Conservation (phyloP, 2,113 vertebrate genomes). For the Syrmaticus mikado region DNA sequence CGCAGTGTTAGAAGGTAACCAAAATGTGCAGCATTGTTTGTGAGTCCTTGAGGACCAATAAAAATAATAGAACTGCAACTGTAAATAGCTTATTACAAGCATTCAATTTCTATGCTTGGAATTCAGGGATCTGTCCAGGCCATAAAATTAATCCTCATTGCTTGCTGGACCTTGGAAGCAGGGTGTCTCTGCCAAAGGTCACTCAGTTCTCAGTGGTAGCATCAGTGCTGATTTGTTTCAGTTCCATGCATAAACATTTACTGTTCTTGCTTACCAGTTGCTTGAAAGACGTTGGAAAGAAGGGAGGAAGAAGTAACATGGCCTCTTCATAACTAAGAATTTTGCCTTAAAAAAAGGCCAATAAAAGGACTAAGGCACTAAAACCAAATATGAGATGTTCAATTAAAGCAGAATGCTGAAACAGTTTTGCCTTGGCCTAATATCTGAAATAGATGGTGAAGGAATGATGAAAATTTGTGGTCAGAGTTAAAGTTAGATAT, state of each 20-base stretch:
- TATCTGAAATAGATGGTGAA: not conserved
- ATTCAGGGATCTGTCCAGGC: constrained; percentile 59
- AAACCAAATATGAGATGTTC: not conserved
- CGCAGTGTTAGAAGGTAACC: not conserved
- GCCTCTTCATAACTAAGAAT: not conserved
- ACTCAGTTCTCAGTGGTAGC: constrained; percentile 34
- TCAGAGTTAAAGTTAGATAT: not conserved
- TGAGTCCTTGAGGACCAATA: constrained; percentile 56
- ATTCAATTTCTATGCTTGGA: constrained; percentile 55
- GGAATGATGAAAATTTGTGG: not conserved
- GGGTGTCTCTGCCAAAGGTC: constrained; percentile 43
- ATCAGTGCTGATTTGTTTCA: constrained; percentile 7
- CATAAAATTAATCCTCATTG: constrained; percentile 55
- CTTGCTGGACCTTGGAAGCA: constrained; percentile 44
- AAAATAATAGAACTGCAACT: constrained; percentile 63
- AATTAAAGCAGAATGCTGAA: not conserved
- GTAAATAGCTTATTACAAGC: constrained; percentile 63
- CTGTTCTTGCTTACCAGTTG: not conserved
- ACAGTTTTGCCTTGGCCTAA: not conserved
- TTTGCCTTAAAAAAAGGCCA: not conserved
- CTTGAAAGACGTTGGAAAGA: not conserved
- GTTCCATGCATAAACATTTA: constrained; percentile 23
- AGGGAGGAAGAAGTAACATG: not conserved
- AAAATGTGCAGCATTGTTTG: constrained; percentile 49
- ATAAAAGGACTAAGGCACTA: not conserved